Base-by-base conservation (phyloP, 2,888 invertebrate genomes). In the Itoplectis maculator region DNA sequence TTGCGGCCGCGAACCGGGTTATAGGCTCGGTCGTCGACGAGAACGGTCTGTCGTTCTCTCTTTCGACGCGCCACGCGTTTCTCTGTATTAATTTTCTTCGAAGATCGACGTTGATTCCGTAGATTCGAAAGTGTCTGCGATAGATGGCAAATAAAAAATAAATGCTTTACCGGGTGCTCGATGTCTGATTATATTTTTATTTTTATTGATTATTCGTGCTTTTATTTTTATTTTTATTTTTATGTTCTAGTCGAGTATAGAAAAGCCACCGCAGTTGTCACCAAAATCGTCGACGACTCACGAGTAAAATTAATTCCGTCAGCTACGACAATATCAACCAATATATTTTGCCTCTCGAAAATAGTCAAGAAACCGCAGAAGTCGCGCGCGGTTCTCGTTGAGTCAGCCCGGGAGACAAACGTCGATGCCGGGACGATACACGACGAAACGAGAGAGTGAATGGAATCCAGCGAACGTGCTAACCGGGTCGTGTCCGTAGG, bases 371-470 rank as follows among this genome's bases (percentile, higher is more conserved):
- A 54, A 54, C 23, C 54, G 20, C 23, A 54, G 23, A n/a, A 11
- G 54, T 23, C 11, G 54, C 5, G 29, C 29, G 5, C 29, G n/a
- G n/a, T n/a, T 51, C 20, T 51, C 54, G 54, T 54, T 54, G 54
- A 23, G 20, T 11, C 54, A 54, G 23, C 23, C 54, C 23, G 8
- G 37, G 9, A 61, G n/a, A 61, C 37, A 40, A n/a, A n/a, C 61
- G 61, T 37, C 61, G 18, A 61, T 37, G 37, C 37, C 15, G 37
- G 15, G n/a, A n/a, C 37, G 54, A 69, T 69, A 66, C 54, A 77
- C 42, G 68, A 59, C 45, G 87, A 87, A 88, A 87, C 87, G 86
- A 86, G 84, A 82, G 88, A 85, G 54, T 18, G 88, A 89, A 87
- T 87, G 89, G 88, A 89, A 89, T 89, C 80, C 79, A 81, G 81